These are phyloP conservation scores for Trachelus tabidus DNA, from an alignment of 2,888 invertebrate species.

Conservation along the genomic window DNA sequence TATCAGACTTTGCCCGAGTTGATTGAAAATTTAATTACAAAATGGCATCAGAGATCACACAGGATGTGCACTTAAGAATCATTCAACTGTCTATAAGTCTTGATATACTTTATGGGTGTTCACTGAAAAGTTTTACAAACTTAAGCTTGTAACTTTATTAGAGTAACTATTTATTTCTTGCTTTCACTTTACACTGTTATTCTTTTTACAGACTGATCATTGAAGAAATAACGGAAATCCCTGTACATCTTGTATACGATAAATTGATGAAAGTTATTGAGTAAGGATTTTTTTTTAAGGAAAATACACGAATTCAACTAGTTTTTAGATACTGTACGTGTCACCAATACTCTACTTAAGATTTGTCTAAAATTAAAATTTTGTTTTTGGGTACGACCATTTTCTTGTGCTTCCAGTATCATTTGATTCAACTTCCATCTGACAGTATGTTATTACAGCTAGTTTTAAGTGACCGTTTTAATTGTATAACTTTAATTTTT, in stretches of 20 bases:
- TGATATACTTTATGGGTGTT: neutral
- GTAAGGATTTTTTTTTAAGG: neutral
- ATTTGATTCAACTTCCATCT: too few species aligned
- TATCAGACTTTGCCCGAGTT: neutral
- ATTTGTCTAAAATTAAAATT: neutral
- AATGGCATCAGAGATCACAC: neutral
- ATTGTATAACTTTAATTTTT: too few species aligned
- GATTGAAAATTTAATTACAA: neutral
- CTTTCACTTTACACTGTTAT: neutral
- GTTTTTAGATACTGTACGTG: neutral
- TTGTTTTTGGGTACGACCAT: too few species aligned
- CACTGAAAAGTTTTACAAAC: neutral
- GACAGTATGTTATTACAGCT: too few species aligned
- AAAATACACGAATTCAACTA: too few species aligned
- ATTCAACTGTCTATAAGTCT: neutral
- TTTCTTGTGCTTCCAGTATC: too few species aligned
- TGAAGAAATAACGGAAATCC: neutral
- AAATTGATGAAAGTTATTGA: neutral
- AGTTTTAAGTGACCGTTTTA: too few species aligned
- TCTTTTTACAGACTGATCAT: neutral
- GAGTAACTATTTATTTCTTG: neutral
- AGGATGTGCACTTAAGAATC: neutral
- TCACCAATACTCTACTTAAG: neutral
- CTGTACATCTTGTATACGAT: neutral
- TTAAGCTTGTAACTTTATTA: neutral